These are phyloP conservation scores for Melanargia galathea DNA, from an alignment of 2,888 invertebrate species.

Conservation along the genomic window DNA sequence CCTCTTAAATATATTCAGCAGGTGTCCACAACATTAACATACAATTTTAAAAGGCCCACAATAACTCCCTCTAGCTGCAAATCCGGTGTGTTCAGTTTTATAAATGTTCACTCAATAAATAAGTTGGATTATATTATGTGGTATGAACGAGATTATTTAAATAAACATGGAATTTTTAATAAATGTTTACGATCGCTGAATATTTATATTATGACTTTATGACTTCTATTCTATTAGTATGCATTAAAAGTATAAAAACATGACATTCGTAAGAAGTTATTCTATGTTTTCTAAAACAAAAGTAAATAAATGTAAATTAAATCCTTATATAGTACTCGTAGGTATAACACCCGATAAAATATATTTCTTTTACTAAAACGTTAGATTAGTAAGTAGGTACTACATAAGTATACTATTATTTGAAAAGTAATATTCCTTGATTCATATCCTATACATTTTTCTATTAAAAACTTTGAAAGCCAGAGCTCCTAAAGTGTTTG, in stretches of 20 bases:
- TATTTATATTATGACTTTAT: background rate
- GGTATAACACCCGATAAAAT: too few relatives aligned
- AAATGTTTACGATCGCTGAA: slow-evolving; percentile 31
- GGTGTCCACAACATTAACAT: slow-evolving; percentile 79
- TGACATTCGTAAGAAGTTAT: too few relatives aligned
- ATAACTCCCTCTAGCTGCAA: slow-evolving; percentile 64
- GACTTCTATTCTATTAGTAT: background rate
- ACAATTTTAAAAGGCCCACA: slow-evolving; percentile 74
- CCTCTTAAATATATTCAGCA: slow-evolving; percentile 76
- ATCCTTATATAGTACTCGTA: too few relatives aligned
- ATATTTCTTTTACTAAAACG: background rate
- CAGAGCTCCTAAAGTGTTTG: background rate
- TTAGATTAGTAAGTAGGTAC: background rate
- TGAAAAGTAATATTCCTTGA: background rate
- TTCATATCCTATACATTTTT: slow-evolving; percentile 1
- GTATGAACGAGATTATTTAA: slow-evolving; percentile 38
- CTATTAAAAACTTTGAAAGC: slow-evolving; percentile 4
- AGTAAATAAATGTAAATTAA: too few relatives aligned
- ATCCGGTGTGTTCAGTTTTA: slow-evolving; percentile 65
- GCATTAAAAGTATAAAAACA: too few relatives aligned
- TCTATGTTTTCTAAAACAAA: too few relatives aligned
- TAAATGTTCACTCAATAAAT: slow-evolving; percentile 41
- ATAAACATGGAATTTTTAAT: slow-evolving; percentile 41
- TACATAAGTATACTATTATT: too few relatives aligned
- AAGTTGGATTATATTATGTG: slow-evolving; percentile 33